Percentiles rank a stretch among this genome's conserved stretches.
Evolutionary conservation across 2,797 vertebrate species (phyloP).

Genomic region (Pseudotriccus pelzelni): DNA sequence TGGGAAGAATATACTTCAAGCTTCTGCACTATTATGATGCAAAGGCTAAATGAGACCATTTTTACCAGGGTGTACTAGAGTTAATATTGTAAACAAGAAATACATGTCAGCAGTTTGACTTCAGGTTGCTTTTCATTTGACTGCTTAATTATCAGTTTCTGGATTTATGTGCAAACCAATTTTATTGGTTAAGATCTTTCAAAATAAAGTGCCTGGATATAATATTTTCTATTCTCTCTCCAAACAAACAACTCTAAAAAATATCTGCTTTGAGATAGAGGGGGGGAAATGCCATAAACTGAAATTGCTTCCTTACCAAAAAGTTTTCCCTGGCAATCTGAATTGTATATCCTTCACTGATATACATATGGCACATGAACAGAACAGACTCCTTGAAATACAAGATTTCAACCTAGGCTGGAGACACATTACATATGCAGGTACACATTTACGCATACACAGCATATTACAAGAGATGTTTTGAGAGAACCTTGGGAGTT

Average conservation of each 20-base stretch:
- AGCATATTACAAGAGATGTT: neutral
- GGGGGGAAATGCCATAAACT: neutral
- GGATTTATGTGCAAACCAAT: neutral
- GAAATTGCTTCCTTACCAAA: neutral
- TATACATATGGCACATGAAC: neutral
- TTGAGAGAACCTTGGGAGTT: neutral
- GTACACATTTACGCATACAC: too few relatives aligned
- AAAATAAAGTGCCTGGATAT: neutral
- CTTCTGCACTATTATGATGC: neutral
- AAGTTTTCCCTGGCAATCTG: neutral
- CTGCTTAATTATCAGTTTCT: neutral
- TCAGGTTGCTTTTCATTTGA: neutral
- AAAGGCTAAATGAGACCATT: neutral
- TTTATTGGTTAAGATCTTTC: neutral
- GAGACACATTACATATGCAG: neutral
- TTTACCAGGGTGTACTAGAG: neutral
- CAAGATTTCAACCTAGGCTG: neutral
- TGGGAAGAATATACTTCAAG: neutral
- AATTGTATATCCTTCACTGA: neutral
- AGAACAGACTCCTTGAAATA: neutral
- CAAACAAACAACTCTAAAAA: neutral
- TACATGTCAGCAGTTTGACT: neutral
- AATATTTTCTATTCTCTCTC: neutral
- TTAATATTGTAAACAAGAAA: neutral
- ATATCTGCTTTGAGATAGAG: neutral